Evolutionary conservation across 2,888 invertebrate genomes (phyloP).

Genomic region (Phaonia tiefii): DNA sequence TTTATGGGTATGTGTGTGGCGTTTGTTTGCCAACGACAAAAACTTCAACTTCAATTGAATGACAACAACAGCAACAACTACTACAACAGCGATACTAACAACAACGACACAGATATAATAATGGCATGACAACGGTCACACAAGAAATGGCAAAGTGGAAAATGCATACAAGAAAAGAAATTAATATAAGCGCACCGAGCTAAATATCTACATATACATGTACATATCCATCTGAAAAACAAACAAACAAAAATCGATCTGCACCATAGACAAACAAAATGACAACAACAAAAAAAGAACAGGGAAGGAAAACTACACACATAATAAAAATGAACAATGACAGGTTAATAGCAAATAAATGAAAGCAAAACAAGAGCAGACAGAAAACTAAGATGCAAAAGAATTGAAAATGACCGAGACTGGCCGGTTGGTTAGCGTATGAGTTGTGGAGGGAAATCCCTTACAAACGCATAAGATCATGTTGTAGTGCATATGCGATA

Average conservation of each 20-base stretch:
- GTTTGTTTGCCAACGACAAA: conserved; percentile 48
- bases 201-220: conserved; percentile 70
- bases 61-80: conserved; percentile 46
- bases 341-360: conserved; percentile 80
- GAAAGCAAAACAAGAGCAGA: conserved; percentile 70
- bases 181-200: conserved; percentile 36
- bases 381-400: conserved; percentile 40
- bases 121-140: conserved; percentile 11
- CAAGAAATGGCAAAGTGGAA: conserved; percentile 9
- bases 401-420: no score
- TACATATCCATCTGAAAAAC: conserved; percentile 63
- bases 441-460: no score
- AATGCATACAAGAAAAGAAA: conserved; percentile 26
- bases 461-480: no score
- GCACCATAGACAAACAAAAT: background rate
- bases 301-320: conserved; percentile 30
- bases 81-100: conserved; percentile 43
- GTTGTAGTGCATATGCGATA: no score
- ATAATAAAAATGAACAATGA: conserved; percentile 79
- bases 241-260: conserved; percentile 54
- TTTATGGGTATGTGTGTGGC: background rate
- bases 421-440: no score
- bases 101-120: no score
- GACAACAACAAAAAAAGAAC: conserved; percentile 8
- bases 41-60: conserved; percentile 60